A percentile compares a stretch with the other conserved stretches of the same genome.
phyloP scores from a whole-genome alignment of 2,888 invertebrate species.

The Agriotes lineatus region DNA sequence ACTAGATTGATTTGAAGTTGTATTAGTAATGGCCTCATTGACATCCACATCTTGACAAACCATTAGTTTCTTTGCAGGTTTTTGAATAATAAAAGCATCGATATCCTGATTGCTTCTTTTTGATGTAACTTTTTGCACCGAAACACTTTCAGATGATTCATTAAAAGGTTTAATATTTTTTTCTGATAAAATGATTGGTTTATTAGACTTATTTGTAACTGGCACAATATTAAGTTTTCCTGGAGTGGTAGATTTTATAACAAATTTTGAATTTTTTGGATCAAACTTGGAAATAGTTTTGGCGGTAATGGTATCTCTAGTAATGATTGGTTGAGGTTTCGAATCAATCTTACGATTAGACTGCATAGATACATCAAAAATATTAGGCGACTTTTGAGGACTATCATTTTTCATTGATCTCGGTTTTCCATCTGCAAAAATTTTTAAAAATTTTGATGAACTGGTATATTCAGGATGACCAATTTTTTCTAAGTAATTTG shows the following conservation, averaged over 20 bases:
- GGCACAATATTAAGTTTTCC: constrained; percentile 11
- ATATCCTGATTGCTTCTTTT: constrained; percentile 58
- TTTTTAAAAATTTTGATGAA: constrained; percentile 71
- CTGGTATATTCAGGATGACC: constrained; percentile 54
- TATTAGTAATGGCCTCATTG: constrained; percentile 5
- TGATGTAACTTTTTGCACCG: constrained; percentile 57
- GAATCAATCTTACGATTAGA: neutral
- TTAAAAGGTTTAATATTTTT: constrained; percentile 60
- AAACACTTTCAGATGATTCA: constrained; percentile 50
- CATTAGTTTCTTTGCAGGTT: constrained; percentile 51
- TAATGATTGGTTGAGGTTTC: neutral
- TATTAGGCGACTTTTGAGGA: neutral
- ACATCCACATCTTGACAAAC: constrained; percentile 10
- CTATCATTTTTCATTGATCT: constrained; percentile 53
- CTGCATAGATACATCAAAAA: constrained; percentile 4
- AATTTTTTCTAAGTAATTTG: constrained; percentile 59
- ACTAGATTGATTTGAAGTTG: constrained; percentile 6
- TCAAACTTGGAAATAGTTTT: constrained; percentile 8
- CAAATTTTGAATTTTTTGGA: constrained; percentile 44
- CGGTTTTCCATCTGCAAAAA: constrained; percentile 69
- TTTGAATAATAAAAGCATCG: constrained; percentile 63
- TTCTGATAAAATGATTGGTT: constrained; percentile 62
- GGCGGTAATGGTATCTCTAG: neutral
- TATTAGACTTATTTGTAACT: constrained; percentile 48
- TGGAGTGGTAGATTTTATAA: constrained; percentile 13